Conservation (phyloP, 2,113 vertebrate species). For the Columba livia region DNA sequence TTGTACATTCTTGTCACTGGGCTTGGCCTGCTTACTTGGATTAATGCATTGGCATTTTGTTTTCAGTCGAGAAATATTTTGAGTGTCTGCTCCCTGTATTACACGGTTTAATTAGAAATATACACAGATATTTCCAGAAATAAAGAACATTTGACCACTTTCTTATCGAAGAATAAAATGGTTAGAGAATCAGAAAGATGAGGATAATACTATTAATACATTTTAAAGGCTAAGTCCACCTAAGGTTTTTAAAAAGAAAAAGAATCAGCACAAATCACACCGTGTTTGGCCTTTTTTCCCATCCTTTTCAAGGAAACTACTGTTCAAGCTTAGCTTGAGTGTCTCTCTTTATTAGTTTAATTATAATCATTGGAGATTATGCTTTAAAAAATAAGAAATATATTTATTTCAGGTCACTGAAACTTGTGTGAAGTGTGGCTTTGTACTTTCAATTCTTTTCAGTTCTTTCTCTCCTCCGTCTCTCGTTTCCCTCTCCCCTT, state of each 20-base stretch:
- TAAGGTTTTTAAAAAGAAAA: not conserved
- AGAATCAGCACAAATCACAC: not conserved
- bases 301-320: not conserved
- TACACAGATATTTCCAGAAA: not conserved
- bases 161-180: not conserved
- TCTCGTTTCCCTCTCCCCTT: not conserved
- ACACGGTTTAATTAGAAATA: not conserved
- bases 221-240: not conserved
- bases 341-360: conserved; percentile 57
- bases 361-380: conserved; percentile 56
- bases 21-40: not conserved
- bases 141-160: not conserved
- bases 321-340: conserved; percentile 1
- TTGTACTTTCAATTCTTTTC: not conserved
- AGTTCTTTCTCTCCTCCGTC: not conserved
- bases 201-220: not conserved
- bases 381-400: conserved; percentile 41
- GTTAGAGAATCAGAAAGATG: not conserved
- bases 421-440: conserved; percentile 61
- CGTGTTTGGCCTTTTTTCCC: not conserved
- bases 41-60: not conserved
- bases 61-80: not conserved
- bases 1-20: not conserved
- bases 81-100: not conserved
- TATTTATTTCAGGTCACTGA: conserved; percentile 64